These are phyloP conservation scores for Melanotaenia maccullochi DNA, from an alignment of 2,797 vertebrate species.

Conservation along the genomic window DNA sequence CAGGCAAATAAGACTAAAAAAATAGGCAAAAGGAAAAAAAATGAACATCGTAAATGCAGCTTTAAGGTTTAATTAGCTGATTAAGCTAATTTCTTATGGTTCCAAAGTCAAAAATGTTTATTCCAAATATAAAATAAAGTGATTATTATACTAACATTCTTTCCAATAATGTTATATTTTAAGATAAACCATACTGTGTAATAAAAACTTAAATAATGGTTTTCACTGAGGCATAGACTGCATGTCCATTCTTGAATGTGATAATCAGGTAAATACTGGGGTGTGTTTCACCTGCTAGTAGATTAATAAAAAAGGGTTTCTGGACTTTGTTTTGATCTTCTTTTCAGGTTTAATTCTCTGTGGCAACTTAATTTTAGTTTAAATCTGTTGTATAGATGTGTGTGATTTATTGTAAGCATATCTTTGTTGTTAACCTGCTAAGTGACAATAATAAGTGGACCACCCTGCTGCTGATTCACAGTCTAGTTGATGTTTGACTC, in stretches of 20 bases:
- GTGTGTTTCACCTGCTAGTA: neutral
- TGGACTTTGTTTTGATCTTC: constrained; percentile 9
- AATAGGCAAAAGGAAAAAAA: neutral
- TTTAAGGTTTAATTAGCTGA: neutral
- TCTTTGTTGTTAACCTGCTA: constrained; percentile 10
- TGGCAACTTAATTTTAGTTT: constrained; percentile 1
- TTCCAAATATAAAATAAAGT: no score
- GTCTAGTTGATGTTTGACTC: constrained; percentile 25
- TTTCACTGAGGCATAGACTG: neutral
- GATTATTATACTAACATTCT: neutral
- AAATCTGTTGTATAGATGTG: neutral
- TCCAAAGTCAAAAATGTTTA: neutral
- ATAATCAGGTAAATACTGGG: constrained; percentile 1
- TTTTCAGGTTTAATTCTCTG: constrained; percentile 6
- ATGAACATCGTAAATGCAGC: neutral
- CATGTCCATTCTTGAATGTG: neutral
- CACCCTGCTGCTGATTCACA: constrained; percentile 15
- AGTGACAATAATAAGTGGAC: neutral
- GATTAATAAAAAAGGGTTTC: no score
- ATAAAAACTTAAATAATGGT: neutral
- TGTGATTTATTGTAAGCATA: neutral
- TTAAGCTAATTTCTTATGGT: neutral
- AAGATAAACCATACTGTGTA: neutral
- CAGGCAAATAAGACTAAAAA: neutral
- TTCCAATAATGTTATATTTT: neutral